Conservation (phyloP, 2,888 invertebrate genomes). For the Ectemnius continuus region DNA sequence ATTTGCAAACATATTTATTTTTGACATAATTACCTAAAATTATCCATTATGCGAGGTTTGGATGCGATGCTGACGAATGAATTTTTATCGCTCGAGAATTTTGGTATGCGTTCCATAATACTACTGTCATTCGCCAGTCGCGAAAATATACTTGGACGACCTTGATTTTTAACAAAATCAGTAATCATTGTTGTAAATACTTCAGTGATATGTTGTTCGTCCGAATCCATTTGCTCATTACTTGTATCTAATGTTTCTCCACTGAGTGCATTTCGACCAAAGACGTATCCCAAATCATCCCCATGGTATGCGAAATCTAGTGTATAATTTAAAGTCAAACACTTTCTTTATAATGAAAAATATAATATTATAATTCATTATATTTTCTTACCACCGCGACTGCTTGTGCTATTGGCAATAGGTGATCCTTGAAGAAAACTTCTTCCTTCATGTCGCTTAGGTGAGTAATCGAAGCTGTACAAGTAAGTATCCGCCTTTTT, state of each 20-base stretch:
- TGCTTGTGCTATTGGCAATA: slow-evolving; percentile 79
- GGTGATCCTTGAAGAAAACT: slow-evolving; percentile 84
- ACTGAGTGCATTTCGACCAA: slow-evolving; percentile 60
- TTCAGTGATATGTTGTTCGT: slow-evolving; percentile 83
- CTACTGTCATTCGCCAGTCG: slow-evolving; percentile 68
- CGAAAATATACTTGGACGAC: slow-evolving; percentile 69
- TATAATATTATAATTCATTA: not conserved
- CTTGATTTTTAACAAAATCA: slow-evolving; percentile 82
- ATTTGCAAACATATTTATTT: not conserved
- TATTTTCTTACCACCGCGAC: slow-evolving; percentile 19
- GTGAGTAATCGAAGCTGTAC: slow-evolving; percentile 87
- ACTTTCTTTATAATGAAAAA: not conserved
- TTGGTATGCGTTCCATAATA: slow-evolving; percentile 32
- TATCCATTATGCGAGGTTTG: slow-evolving; percentile 76
- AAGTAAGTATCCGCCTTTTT: slow-evolving; percentile 83
- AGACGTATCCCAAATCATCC: slow-evolving; percentile 68
- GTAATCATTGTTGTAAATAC: slow-evolving; percentile 84
- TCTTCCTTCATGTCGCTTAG: slow-evolving; percentile 82
- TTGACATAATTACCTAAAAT: slow-evolving; percentile 65
- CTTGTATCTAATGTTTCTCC: slow-evolving; percentile 51
- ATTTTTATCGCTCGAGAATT: slow-evolving; percentile 66
- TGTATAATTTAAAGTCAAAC: not conserved
- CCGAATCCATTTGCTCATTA: slow-evolving; percentile 74
- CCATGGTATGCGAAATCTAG: slow-evolving; percentile 61
- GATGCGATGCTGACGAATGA: slow-evolving; percentile 81